These are phyloP conservation scores for Melitaea cinxia DNA, from an alignment of 1,140 invertebrate genomes.

Conservation along the genomic window DNA sequence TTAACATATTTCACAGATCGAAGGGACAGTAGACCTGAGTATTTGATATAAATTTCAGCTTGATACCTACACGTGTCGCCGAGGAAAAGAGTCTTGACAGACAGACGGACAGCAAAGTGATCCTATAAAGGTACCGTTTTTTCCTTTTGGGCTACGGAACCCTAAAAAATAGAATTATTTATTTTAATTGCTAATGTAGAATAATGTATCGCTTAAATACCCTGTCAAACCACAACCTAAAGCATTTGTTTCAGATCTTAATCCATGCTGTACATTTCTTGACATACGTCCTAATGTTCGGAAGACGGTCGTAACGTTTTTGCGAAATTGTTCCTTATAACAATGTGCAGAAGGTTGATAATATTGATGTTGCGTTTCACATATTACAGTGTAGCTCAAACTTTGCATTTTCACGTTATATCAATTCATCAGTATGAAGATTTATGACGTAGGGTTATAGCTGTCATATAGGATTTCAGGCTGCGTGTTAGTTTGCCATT, in stretches of 20 bases:
- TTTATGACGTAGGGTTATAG: background rate
- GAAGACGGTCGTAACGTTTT: background rate
- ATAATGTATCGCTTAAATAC: background rate
- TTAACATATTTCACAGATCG: no score
- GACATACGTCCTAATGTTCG: constrained; percentile 6
- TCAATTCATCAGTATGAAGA: constrained; percentile 9
- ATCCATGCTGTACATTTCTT: constrained; percentile 1
- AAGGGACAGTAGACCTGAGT: no score
- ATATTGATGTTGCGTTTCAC: background rate
- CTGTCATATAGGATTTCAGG: background rate
- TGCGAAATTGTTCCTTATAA: background rate
- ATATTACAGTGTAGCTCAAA: constrained; percentile 4
- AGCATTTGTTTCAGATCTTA: constrained; percentile 5
- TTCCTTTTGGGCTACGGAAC: no score
- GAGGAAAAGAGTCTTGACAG: no score
- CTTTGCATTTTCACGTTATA: constrained; percentile 4
- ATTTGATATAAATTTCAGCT: no score
- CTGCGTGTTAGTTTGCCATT: background rate
- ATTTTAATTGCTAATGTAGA: no score
- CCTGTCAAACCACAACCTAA: background rate
- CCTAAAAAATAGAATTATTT: background rate
- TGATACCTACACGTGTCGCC: no score
- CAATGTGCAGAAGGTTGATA: background rate
- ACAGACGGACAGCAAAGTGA: no score
- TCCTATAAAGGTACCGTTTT: no score